Evolutionary conservation across 2,888 invertebrate species (phyloP), one percentile per base, ranked within the genome.

Genomic region (Dione vanillae): DNA sequence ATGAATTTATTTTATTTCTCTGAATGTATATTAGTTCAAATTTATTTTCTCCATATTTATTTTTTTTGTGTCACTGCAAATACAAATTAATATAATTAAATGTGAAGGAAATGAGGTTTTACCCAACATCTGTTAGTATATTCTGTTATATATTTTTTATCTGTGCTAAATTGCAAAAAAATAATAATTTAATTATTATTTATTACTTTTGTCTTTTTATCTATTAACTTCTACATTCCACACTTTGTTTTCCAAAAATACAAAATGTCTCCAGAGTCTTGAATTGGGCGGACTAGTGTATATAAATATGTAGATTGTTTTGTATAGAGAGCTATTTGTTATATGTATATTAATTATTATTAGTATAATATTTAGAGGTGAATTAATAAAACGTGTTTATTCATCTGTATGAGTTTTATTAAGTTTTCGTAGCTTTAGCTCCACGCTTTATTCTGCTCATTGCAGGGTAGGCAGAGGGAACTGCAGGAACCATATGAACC

Each of bases 301-400:
- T 76, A 79, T 77, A 74, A 76, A 27, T 27, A 27, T 27, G 27
- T 76, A 76, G 81, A 82, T 86, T 83, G 74, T 78, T 85, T 88
- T 92, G 92, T 92, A 92, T 89, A 92, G 91, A 90, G 87, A 91
- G 86, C 81, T 85, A 84, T 90, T 85, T 89, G 82, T 84, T 85
- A 84, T 90, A 85, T 89, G 82, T 84, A 84, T 85, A 84, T 90
- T 85, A 88, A 83, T 84, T 84, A 84, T 85, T 84, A 84, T 83
- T 82, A 78, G 77, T 87, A 84, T 90, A 89, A 85, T 83, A 83
- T 90, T 88, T 86, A 89, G 85, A 83, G 82, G 77, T 86, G 85
- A 86, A 86, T 83, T 84, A 89, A 86, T 89, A 88, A 91, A 90
- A 85, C 74, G 79, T 87, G 83, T 87, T 86, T 83, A 85, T 83